Base-by-base conservation (phyloP, 2,797 vertebrate species). In the Perdix hodgsoniae region DNA sequence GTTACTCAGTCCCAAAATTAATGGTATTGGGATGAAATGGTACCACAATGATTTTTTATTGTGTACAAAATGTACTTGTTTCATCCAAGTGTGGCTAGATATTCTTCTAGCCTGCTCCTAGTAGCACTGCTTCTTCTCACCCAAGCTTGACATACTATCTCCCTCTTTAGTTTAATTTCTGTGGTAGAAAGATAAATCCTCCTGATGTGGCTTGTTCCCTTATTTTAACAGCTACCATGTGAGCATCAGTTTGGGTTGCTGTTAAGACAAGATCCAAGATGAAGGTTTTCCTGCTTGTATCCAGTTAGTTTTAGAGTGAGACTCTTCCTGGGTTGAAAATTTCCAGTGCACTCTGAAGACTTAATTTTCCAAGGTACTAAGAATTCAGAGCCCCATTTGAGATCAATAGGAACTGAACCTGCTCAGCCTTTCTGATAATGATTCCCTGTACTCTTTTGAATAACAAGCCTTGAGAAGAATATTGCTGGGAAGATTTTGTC, bases 401-500 rank as follows among this genome's bases (percentile, higher is more conserved):
- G 52, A 76, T 49, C 56, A 69, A 69, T 59, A 80, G 23, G 54
- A 94, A 42, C 56, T 63, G 80, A 91, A 90, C 86, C 57, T 85
- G 69, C 42, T 4, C 21, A 89, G 74, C n/a, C 45, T 74, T 94
- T 94, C 78, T 83, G 52, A 77, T 23, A 14, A 33, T 13, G 29
- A 57, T 49, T 8, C n/a, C 31, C 21, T n/a, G 23, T n/a, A 54
- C 44, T 77, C n/a, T 84, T 92, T 74, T 59, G 65, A 94, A 40
- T 29, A 63, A 69, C 39, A 37, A 37, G 65, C 9, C 22, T 35
- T 14, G 23, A 37, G 37, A 83, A 91, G 44, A 80, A 69, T 45
- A 37, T 63, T 89, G 61, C 78, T 91, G 73, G 88, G 81, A 93
- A 91, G 72, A 91, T 86, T 79, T 91, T 61, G 80, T 91, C 70